These are phyloP conservation scores for Buphagus erythrorhynchus DNA, from an alignment of 2,797 vertebrate species.

Conservation along the genomic window DNA sequence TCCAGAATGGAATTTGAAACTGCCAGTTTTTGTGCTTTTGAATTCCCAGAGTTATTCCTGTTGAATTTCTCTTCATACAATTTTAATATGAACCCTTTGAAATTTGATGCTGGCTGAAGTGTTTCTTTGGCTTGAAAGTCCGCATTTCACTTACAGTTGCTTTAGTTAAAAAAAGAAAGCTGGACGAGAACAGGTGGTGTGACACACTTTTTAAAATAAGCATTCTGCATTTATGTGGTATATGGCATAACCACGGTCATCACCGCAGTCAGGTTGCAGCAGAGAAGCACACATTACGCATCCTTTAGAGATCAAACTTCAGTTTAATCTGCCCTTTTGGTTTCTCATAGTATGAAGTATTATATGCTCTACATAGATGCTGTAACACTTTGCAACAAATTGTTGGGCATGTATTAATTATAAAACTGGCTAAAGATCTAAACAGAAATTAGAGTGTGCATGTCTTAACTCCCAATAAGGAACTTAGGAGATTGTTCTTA, in stretches of 20 bases:
- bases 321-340: neutral
- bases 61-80: conserved; percentile 10
- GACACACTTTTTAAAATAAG: neutral
- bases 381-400: neutral
- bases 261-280: neutral
- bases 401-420: neutral
- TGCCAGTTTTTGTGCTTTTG: conserved; percentile 3
- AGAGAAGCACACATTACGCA: neutral
- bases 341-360: neutral
- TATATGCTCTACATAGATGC: neutral
- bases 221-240: neutral
- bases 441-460: neutral
- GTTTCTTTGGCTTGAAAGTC: neutral
- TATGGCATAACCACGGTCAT: neutral
- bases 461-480: neutral
- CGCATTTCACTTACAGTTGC: neutral
- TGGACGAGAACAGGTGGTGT: conserved; percentile 15
- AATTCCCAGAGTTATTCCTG: conserved; percentile 16
- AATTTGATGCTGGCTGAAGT: conserved; percentile 4
- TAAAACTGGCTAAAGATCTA: neutral
- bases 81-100: conserved; percentile 51
- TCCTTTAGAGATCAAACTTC: neutral
- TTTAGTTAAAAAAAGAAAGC: conserved; percentile 1
- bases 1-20: conserved; percentile 20
- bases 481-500: neutral